Evolutionary conservation across 2,797 vertebrate species (phyloP).

Genomic region (Tapera naevia): DNA sequence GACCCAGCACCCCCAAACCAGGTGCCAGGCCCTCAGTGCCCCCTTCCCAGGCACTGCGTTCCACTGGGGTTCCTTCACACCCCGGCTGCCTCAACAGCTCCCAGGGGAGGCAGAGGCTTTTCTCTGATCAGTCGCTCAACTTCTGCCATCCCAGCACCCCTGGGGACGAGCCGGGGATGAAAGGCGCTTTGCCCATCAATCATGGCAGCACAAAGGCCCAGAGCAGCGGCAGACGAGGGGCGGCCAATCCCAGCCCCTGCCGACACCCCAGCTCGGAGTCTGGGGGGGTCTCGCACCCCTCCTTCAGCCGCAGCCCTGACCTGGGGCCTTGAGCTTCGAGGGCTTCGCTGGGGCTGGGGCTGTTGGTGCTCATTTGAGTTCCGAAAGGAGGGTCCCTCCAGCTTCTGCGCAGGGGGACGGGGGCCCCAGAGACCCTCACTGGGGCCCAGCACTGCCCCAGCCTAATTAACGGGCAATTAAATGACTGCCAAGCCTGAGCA

Average conservation of each 20-base stretch:
- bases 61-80: background rate
- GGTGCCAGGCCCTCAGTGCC: background rate
- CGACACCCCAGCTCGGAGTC: accelerated
- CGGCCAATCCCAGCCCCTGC: accelerated
- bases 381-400: background rate
- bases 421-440: background rate
- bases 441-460: background rate
- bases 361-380: too few species aligned
- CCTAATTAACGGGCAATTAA: background rate
- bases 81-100: accelerated
- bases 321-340: background rate
- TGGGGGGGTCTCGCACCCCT: background rate
- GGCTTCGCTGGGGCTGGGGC: background rate
- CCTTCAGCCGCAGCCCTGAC: background rate
- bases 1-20: background rate
- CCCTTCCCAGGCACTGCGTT: accelerated
- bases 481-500: background rate
- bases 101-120: background rate
- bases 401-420: accelerated
- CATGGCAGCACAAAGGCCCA: background rate
- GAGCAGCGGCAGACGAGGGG: background rate
- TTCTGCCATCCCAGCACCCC: accelerated
- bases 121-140: background rate
- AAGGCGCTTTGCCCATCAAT: accelerated
- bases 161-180: background rate